Conservation (phyloP, 2,888 invertebrate genomes). For the Diplolepis rosae region DNA sequence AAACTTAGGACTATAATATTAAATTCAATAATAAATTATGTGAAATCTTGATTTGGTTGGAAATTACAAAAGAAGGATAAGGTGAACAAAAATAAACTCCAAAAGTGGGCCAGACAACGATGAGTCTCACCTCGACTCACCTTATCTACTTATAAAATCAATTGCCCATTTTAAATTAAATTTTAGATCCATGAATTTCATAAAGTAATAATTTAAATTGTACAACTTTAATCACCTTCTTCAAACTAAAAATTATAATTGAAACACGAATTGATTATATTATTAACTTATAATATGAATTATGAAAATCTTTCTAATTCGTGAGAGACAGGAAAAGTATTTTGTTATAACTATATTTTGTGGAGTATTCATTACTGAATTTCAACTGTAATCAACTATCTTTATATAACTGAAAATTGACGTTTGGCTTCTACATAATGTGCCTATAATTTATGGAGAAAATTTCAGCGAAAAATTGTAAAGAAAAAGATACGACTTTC, state of each 20-base stretch:
- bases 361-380: constrained; percentile 4
- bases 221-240: neutral
- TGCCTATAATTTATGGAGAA: constrained; percentile 17
- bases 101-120: constrained; percentile 3
- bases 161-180: neutral
- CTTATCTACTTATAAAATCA: constrained; percentile 20
- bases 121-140: neutral
- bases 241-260: neutral
- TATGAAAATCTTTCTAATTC: neutral
- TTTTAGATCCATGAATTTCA: neutral
- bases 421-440: constrained; percentile 16
- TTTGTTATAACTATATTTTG: neutral
- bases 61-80: constrained; percentile 10
- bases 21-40: neutral
- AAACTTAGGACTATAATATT: neutral
- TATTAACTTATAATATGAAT: neutral
- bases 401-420: constrained; percentile 29
- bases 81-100: constrained; percentile 9
- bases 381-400: constrained; percentile 10
- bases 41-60: neutral
- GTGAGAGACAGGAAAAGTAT: neutral
- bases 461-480: constrained; percentile 1
- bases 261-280: neutral
- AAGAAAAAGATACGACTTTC: constrained; percentile 20
- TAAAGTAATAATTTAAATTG: neutral